Conservation (phyloP, 2,797 vertebrate genomes). For the Crax fasciolata region DNA sequence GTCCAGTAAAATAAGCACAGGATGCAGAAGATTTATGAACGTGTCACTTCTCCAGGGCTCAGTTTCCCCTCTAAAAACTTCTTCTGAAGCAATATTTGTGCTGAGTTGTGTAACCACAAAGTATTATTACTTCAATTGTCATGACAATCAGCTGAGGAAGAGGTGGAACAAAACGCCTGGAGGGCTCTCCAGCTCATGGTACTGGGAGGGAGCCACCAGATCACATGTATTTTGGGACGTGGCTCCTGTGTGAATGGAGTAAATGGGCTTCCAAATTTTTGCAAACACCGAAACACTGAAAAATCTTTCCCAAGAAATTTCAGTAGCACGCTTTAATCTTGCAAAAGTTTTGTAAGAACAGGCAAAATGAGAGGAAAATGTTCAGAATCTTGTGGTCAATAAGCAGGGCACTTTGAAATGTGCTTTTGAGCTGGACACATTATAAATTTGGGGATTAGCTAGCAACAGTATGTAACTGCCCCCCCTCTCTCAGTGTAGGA, state of each 20-base stretch:
- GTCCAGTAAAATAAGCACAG: neutral
- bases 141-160: constrained; percentile 21
- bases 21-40: neutral
- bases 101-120: neutral
- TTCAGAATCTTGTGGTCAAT: neutral
- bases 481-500: neutral
- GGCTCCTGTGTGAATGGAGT: neutral
- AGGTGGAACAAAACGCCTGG: neutral
- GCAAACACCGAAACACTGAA: neutral
- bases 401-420: neutral
- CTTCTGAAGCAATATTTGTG: neutral
- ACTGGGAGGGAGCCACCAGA: neutral
- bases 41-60: neutral
- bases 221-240: neutral
- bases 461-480: neutral
- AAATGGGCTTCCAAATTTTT: neutral
- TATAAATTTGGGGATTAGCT: neutral
- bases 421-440: neutral
- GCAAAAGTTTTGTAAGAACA: neutral
- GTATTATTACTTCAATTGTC: neutral
- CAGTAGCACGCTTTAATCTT: constrained; percentile 10
- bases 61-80: neutral
- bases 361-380: neutral
- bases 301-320: constrained; percentile 20
- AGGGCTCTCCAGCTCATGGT: neutral